These are phyloP conservation scores for Cyprinodon variegatus DNA, from an alignment of 2,113 vertebrate genomes.

Conservation along the genomic window DNA sequence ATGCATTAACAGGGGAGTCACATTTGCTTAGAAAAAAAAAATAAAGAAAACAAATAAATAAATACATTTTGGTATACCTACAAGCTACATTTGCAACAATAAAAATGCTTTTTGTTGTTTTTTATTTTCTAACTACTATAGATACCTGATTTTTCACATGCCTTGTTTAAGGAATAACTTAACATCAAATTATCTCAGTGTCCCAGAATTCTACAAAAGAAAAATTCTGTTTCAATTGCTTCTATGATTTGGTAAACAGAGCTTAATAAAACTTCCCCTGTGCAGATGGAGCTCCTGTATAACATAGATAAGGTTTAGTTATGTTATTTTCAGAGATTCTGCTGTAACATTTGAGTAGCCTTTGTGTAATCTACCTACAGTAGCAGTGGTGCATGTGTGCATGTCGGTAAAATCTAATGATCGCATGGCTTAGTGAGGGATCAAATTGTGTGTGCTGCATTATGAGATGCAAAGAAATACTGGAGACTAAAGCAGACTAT, in stretches of 20 bases:
- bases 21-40: constrained; percentile 11
- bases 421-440: background rate
- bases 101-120: constrained; percentile 5
- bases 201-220: too few relatives aligned
- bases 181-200: too few relatives aligned
- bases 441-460: background rate
- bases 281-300: too few relatives aligned
- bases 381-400: background rate
- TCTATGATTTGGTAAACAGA: background rate
- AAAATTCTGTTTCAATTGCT: too few relatives aligned
- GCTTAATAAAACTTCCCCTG: background rate
- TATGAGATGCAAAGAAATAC: background rate
- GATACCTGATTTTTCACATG: background rate
- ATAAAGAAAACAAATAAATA: background rate
- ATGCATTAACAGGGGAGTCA: constrained; percentile 10
- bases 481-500: background rate
- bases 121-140: background rate
- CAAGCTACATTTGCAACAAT: too few relatives aligned
- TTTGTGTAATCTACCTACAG: background rate
- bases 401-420: background rate
- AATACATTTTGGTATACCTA: too few relatives aligned
- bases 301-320: background rate
- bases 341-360: background rate
- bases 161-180: too few relatives aligned
- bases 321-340: background rate